Base-by-base conservation (phyloP, 1,140 invertebrate genomes). In the Trachymyrmex cornetzi region DNA sequence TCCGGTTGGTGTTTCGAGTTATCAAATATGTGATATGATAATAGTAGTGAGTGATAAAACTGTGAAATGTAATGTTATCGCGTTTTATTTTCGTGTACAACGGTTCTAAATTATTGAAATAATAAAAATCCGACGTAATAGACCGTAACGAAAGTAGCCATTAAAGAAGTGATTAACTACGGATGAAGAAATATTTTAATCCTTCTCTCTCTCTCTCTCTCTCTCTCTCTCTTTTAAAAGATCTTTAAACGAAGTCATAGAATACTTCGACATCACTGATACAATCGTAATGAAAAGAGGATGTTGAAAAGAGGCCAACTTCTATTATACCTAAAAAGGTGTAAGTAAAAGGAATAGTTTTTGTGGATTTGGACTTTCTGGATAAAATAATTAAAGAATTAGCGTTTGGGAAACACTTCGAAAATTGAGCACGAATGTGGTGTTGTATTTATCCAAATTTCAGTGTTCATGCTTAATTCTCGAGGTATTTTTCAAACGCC, bases 111-210 rank as follows among this genome's bases (percentile, higher is more conserved):
- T 67, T 22, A 53, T 53, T 19, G 11, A 34, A 24, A 64, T 77
- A 44, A 34, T 79, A 66, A 79, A n/a, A 53, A 30, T 79, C 11
- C 19, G 1, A 66, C 19, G 30, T 66, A 50, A 79, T 66, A 19
- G 12, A 64, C 2, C 4, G 16, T 48, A 27, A 2, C 27, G 27
- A 80, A 67, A 80, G n/a, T 2, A 66, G 24, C 0, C 44, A 7
- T 53, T 50, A 34, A 1, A 66, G 1, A 61, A 30, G 16, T 64
- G 16, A 64, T 38, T 14, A 67, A 66, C 16, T 63, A 16, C 44
- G 38, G 19, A 16, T 30, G 3, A 50, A 48, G 16, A 53, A 64
- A 3, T 50, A 16, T 22, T 66, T 34, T 22, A n/a, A 53, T 44
- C 14, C 19, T 44, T 30, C 4, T n/a, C n/a, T n/a, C n/a, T n/a